Percentiles rank a stretch among this genome's conserved stretches.
Evolutionary conservation across 2,113 vertebrate species (phyloP).

Genomic region (Sinocyclocheilus anophthalmus): DNA sequence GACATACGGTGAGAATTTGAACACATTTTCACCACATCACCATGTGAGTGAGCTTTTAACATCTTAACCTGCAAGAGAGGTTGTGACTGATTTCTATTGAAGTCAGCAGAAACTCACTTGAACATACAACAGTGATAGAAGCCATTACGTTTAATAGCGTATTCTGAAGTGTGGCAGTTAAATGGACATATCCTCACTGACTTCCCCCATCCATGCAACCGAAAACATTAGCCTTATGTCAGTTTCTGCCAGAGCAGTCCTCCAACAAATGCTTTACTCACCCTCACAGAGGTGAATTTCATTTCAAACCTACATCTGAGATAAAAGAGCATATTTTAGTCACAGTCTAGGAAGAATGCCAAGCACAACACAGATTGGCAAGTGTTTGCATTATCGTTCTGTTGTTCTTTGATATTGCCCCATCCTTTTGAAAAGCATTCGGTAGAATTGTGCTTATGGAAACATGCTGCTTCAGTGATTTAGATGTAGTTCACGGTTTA

Average conservation of each 20-base stretch:
- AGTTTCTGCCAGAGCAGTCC: slow-evolving; percentile 19
- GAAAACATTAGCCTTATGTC: slow-evolving; percentile 39
- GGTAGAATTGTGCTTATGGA: background rate
- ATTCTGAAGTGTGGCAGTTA: slow-evolving; percentile 44
- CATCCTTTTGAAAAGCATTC: slow-evolving; percentile 8
- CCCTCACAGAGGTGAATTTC: background rate
- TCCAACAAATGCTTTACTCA: slow-evolving; percentile 26
- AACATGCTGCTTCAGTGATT: slow-evolving; percentile 5
- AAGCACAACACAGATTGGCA: slow-evolving; percentile 20
- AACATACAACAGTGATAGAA: slow-evolving; percentile 41
- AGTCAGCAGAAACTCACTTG: slow-evolving; percentile 43
- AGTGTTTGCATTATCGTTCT: slow-evolving; percentile 20
- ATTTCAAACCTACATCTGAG: slow-evolving; percentile 26
- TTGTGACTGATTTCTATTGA: slow-evolving; percentile 32
- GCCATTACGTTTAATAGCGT: slow-evolving; percentile 40
- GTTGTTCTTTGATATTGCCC: slow-evolving; percentile 15
- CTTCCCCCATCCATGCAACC: slow-evolving; percentile 18
- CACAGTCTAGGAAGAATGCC: slow-evolving; percentile 16
- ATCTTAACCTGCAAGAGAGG: slow-evolving; percentile 23
- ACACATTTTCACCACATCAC: background rate
- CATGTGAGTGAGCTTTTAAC: slow-evolving; percentile 24
- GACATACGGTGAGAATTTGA: background rate
- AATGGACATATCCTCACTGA: slow-evolving; percentile 39
- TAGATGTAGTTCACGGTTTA: background rate
- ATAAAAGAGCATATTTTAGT: slow-evolving; percentile 30